Conservation (phyloP, 1,140 invertebrate genomes). For the Drosophila melanogaster region Release_6_plus_ISO1_MT NT_033777.3:12854001-12854500, state of each 20-base stretch:
- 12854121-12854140: constrained; percentile 63
- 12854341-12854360: constrained; percentile 83
- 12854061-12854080: too few relatives aligned
- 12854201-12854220: constrained; percentile 67
- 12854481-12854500: too few relatives aligned
- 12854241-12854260: constrained; percentile 36
- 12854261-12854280: constrained; percentile 48
- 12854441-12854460: background rate
- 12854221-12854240: constrained; percentile 47
- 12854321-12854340: constrained; percentile 53
- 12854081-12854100: background rate
- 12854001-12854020: too few relatives aligned
- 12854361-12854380: constrained; percentile 77
- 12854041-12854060: background rate
- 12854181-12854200: constrained; percentile 48
- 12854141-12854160: constrained; percentile 3
- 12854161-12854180: constrained; percentile 23
- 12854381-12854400: constrained; percentile 72
- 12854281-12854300: constrained; percentile 47
- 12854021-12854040: background rate
- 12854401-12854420: constrained; percentile 43
- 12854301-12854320: constrained; percentile 21
- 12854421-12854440: constrained; percentile 28
- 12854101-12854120: constrained; percentile 32
- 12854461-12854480: too few relatives aligned